Evolutionary conservation across 2,888 invertebrate species (phyloP), one percentile per base, ranked within the genome.

Genomic region (Philereme transversata): DNA sequence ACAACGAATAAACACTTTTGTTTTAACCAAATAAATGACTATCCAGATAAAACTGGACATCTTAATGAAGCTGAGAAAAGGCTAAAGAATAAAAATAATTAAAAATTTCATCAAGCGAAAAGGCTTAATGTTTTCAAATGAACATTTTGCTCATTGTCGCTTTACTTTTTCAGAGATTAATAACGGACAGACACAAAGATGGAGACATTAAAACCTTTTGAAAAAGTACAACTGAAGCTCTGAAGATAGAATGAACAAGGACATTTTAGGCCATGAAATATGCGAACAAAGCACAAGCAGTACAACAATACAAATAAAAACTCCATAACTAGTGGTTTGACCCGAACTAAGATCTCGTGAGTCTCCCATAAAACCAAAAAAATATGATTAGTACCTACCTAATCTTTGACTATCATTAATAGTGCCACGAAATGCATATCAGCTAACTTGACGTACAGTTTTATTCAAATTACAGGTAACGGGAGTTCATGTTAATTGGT

Each of bases 191-290:
- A 80, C 78, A 83, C 83, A 84, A 83, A 82, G 86, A 88, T 85
- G 86, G 80, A 83, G 87, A 87, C 85, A 82, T 85, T 85, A 86
- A 84, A 88, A 84, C 80, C 79, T 84, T 84, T 80, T 78, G 77
- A 79, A 82, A 84, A 86, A 84, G 84, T 82, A 81, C 79, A 81
- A 76, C 77, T 72, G 73, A 73, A 58, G 57, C 48, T 60, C 49
- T 47, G 40, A 55, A 85, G 79, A 83, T 81, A 84, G 84, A 87
- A 87, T 82, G 84, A 86, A 79, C 77, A 87, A 83, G 76, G 72
- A 76, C 71, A 68, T 70, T 63, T 68, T 66, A 69, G 75, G 81
- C 77, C 70, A 70, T 56, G 57, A 78, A 66, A 72, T 52, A 46
- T 62, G 72, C 72, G 72, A 65, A 51, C 47, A 41, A n/a, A 56